A percentile compares a stretch with the other conserved stretches of the same genome.
These are phyloP conservation scores for Harpalus rufipes DNA, from an alignment of 2,888 invertebrate genomes.

Conservation along the genomic window DNA sequence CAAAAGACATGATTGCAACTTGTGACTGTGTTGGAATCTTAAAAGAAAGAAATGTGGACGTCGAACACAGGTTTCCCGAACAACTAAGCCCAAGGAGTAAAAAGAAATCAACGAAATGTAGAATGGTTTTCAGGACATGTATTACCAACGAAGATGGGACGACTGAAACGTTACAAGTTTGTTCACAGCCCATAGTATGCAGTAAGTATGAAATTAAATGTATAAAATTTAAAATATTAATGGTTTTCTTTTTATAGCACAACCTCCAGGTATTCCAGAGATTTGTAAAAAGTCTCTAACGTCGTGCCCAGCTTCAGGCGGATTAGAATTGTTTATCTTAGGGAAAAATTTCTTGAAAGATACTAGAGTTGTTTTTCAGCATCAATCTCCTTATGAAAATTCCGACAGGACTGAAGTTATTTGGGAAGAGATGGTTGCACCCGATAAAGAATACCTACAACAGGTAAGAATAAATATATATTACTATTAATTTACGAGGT, in stretches of 20 bases:
- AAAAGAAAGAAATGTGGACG: slow-evolving; percentile 97
- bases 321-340: slow-evolving; percentile 90
- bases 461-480: slow-evolving; percentile 79
- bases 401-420: slow-evolving; percentile 79
- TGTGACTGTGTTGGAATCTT: slow-evolving; percentile 99
- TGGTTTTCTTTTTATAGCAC: slow-evolving; percentile 80
- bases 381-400: slow-evolving; percentile 72
- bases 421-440: slow-evolving; percentile 91
- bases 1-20: slow-evolving; percentile 93
- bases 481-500: neutral
- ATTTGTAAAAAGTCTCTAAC: slow-evolving; percentile 93
- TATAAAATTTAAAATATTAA: slow-evolving; percentile 9
- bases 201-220: slow-evolving; percentile 82
- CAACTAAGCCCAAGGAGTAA: slow-evolving; percentile 88
- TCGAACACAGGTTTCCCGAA: slow-evolving; percentile 93
- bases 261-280: slow-evolving; percentile 95
- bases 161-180: slow-evolving; percentile 90
- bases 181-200: slow-evolving; percentile 94
- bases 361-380: slow-evolving; percentile 89
- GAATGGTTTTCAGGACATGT: slow-evolving; percentile 95
- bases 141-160: slow-evolving; percentile 88
- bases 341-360: slow-evolving; percentile 96
- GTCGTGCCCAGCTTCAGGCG: slow-evolving; percentile 89
- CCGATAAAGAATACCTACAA: slow-evolving; percentile 93
- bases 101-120: slow-evolving; percentile 96